A percentile compares a stretch with the other conserved stretches of the same genome.
Conservation (phyloP, 2,797 vertebrate species). For the Acanthurus lineatus region DNA sequence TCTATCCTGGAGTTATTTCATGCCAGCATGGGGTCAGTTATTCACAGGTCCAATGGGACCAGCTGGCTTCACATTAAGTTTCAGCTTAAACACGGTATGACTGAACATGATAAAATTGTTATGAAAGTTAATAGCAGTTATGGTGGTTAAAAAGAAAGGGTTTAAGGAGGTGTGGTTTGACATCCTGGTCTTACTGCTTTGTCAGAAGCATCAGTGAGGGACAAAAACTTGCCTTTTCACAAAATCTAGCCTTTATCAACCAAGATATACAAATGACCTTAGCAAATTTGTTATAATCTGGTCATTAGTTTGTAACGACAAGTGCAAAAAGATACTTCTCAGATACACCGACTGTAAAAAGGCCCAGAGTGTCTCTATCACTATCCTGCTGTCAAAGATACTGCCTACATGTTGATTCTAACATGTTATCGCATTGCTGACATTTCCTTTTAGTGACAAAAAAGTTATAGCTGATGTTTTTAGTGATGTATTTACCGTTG, state of each 20-base stretch:
- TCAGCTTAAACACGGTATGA: background rate
- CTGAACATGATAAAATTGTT: background rate
- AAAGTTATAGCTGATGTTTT: no score
- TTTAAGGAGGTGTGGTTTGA: no score
- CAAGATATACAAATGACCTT: background rate
- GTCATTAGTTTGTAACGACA: no score
- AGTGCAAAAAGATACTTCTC: no score
- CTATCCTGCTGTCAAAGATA: background rate
- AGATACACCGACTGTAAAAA: no score
- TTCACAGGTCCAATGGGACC: background rate
- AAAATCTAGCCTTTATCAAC: no score
- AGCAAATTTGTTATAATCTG: no score
- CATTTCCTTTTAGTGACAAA: background rate
- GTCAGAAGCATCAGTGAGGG: no score
- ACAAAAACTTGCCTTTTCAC: no score
- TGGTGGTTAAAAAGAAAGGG: background rate
- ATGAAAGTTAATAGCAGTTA: background rate
- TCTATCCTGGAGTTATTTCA: constrained; percentile 18
- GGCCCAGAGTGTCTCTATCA: no score
- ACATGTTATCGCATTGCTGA: background rate
- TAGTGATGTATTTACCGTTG: no score
- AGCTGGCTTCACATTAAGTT: background rate
- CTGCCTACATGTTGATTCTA: background rate
- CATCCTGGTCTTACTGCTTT: no score
- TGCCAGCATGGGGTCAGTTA: constrained; percentile 2